Evolutionary conservation across 1,140 invertebrate genomes (phyloP), one percentile per base, ranked within the genome.

Genomic region (Pygmarrhopalites habei): DNA sequence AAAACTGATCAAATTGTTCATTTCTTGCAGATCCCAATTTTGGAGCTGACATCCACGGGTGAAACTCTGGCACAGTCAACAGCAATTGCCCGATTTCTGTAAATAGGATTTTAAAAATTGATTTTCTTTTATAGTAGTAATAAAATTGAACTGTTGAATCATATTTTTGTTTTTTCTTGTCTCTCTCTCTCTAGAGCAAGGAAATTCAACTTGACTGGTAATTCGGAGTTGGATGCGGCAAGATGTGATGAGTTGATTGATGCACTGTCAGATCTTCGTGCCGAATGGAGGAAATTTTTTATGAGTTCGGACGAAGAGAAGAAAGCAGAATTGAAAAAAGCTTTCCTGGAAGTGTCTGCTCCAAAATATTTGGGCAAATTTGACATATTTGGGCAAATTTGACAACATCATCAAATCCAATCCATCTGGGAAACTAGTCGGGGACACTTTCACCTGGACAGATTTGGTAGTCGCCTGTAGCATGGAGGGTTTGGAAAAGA

Each of bases 1-100:
- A n/a, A n/a, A n/a, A n/a, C n/a, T n/a, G n/a, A n/a, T n/a, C n/a
- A n/a, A n/a, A n/a, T n/a, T n/a, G n/a, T n/a, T n/a, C n/a, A n/a
- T n/a, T n/a, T n/a, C n/a, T n/a, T n/a, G n/a, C n/a, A n/a, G n/a
- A n/a, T n/a, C n/a, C n/a, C n/a, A n/a, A n/a, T n/a, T n/a, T n/a
- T n/a, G n/a, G n/a, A n/a, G n/a, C n/a, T n/a, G n/a, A n/a, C n/a
- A n/a, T n/a, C n/a, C n/a, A n/a, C n/a, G n/a, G n/a, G n/a, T n/a
- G n/a, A n/a, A n/a, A n/a, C n/a, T n/a, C n/a, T n/a, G n/a, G 78
- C 80, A 0, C 85, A 88, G 71, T 83, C 82, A 64, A 75, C 80
- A 39, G 81, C 85, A 7, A 82, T 88, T 32, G 79, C 32, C 32
- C n/a, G n/a, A n/a, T n/a, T n/a, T n/a, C n/a, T n/a, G n/a, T n/a